These are phyloP conservation scores for Drosophila ochracea DNA, from an alignment of 2,888 invertebrate species.

Conservation along the genomic window DNA sequence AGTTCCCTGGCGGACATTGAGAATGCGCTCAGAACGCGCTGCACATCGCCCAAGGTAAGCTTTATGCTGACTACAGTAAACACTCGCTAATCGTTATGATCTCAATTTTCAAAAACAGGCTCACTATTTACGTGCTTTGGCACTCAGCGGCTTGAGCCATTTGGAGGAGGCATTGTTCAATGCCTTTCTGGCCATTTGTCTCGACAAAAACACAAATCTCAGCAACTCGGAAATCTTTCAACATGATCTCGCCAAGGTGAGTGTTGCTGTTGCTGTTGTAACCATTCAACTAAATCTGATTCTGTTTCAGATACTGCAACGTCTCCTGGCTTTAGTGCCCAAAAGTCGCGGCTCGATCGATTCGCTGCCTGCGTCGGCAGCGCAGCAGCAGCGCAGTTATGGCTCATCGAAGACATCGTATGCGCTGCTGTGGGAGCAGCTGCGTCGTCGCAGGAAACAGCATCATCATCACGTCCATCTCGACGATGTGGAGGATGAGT, in stretches of 20 bases:
- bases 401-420: constrained; percentile 65
- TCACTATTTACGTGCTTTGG: constrained; percentile 86
- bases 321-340: constrained; percentile 83
- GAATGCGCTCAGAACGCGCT: constrained; percentile 87
- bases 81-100: constrained; percentile 4
- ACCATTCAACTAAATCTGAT: not conserved
- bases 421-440: constrained; percentile 60
- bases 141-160: constrained; percentile 86
- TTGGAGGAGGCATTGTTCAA: constrained; percentile 87
- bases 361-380: constrained; percentile 41
- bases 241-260: constrained; percentile 85
- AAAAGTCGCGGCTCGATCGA: constrained; percentile 66
- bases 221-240: constrained; percentile 84
- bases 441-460: constrained; percentile 55
- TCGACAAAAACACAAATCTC: constrained; percentile 85
- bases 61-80: not conserved
- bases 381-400: constrained; percentile 62
- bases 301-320: constrained; percentile 80
- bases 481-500: constrained; percentile 75
- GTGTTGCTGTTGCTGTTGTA: not conserved
- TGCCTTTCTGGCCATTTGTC: constrained; percentile 86
- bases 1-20: constrained; percentile 89
- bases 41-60: constrained; percentile 89
- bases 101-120: constrained; percentile 82
- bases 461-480: constrained; percentile 63